Evolutionary conservation across 2,113 vertebrate genomes (phyloP).

Genomic region (Bungarus multicinctus): DNA sequence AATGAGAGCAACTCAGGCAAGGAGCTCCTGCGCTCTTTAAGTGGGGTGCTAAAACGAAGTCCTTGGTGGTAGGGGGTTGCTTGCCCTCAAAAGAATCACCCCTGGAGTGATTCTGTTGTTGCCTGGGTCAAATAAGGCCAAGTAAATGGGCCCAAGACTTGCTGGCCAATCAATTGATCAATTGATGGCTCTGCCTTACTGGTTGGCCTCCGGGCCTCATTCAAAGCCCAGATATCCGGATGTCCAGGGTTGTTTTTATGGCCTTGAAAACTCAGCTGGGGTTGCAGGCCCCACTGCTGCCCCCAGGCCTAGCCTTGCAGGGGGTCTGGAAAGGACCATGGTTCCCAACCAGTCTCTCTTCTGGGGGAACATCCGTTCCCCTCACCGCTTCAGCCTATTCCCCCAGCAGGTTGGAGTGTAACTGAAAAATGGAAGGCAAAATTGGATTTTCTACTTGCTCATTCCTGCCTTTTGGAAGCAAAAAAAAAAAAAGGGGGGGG

Average conservation of each 20-base stretch:
- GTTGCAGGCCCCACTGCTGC: not conserved
- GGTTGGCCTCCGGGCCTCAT: not conserved
- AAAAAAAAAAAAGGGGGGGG: no score
- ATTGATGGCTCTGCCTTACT: not conserved
- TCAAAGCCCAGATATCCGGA: not conserved
- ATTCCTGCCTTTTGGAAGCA: no score
- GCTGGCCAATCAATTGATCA: not conserved
- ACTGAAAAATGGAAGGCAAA: not conserved
- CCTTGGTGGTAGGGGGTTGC: not conserved
- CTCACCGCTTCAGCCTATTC: not conserved
- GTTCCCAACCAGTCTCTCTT: no score
- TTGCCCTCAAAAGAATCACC: not conserved
- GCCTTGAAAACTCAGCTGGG: not conserved
- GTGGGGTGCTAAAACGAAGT: not conserved
- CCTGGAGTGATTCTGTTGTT: not conserved
- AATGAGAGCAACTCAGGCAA: not conserved
- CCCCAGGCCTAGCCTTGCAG: not conserved
- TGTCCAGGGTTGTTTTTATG: not conserved
- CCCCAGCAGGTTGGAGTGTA: not conserved
- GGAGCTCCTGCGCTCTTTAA: not conserved
- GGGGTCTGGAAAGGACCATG: not conserved
- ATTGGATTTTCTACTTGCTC: not conserved
- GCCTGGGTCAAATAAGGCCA: not conserved
- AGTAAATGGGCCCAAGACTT: not conserved
- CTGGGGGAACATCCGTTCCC: no score